phyloP scores from a whole-genome alignment of 2,113 vertebrate genomes.

The Garra rufa region DNA sequence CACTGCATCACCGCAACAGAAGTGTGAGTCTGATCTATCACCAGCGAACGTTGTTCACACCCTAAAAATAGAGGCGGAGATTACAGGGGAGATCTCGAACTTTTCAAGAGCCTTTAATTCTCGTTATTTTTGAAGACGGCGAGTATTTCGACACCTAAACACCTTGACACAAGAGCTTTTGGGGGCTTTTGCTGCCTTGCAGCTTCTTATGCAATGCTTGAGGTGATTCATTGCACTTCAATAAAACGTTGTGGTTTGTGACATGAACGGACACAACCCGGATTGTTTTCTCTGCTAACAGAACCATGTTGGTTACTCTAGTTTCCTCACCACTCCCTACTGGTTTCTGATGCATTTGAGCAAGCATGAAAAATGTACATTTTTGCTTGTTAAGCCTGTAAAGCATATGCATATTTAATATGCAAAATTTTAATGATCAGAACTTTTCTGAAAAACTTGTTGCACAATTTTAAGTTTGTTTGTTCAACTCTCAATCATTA shows the following conservation, averaged over 20 bases:
- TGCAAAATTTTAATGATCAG: background rate
- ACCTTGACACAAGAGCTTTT: background rate
- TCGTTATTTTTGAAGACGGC: background rate
- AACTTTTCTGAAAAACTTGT: background rate
- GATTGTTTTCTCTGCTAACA: constrained; percentile 17
- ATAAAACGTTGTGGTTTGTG: background rate
- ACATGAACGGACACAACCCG: background rate
- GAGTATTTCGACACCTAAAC: background rate
- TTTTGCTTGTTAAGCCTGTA: background rate
- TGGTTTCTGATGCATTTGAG: background rate
- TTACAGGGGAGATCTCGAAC: background rate
- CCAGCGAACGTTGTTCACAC: constrained; percentile 16
- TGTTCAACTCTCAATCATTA: background rate
- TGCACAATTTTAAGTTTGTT: background rate
- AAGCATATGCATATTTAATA: background rate
- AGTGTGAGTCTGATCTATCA: constrained; percentile 1
- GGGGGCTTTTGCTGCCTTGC: background rate
- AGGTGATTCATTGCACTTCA: background rate
- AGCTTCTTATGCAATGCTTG: background rate
- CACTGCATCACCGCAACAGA: background rate
- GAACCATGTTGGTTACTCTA: too few relatives aligned
- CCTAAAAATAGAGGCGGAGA: constrained; percentile 34
- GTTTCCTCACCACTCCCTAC: background rate
- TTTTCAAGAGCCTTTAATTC: background rate
- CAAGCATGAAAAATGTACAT: background rate